These are phyloP conservation scores for Chaenodraco wilsoni DNA, from an alignment of 2,797 vertebrate genomes.

Conservation along the genomic window DNA sequence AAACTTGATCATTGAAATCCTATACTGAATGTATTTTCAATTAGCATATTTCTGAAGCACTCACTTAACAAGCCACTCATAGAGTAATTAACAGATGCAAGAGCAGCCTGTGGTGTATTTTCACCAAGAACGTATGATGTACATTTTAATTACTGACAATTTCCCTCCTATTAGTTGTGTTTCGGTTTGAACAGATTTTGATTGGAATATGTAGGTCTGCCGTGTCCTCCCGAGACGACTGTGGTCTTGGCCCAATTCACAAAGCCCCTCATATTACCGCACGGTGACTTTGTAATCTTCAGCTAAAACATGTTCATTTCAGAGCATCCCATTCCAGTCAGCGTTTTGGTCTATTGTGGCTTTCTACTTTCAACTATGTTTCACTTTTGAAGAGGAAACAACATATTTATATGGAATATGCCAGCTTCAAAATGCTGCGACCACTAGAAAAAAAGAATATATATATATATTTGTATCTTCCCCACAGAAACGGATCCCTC, in stretches of 20 bases:
- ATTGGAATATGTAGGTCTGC: constrained; percentile 58
- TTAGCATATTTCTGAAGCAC: constrained; percentile 50
- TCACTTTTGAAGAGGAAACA: constrained; percentile 1
- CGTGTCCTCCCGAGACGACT: constrained; percentile 47
- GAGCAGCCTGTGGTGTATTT: constrained; percentile 70
- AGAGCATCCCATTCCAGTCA: constrained; percentile 3
- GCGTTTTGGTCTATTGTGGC: constrained; percentile 1
- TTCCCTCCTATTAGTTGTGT: constrained; percentile 54
- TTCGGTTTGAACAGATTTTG: constrained; percentile 54
- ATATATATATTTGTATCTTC: too few species aligned
- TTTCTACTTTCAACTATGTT: constrained; percentile 9
- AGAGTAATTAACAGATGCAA: constrained; percentile 77
- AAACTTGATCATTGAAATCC: constrained; percentile 46
- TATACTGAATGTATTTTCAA: constrained; percentile 54
- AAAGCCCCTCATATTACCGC: constrained; percentile 16
- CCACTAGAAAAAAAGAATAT: not conserved
- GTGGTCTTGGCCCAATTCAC: constrained; percentile 13
- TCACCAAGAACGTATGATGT: constrained; percentile 66
- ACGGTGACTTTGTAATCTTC: not conserved
- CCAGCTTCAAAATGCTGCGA: not conserved
- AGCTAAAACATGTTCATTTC: not conserved
- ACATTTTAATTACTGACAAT: constrained; percentile 76
- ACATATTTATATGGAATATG: constrained; percentile 2
- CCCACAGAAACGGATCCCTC: constrained; percentile 11
- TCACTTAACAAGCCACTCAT: constrained; percentile 67